Base-by-base conservation (phyloP, 2,888 invertebrate species). In the Bellardia pandia region DNA sequence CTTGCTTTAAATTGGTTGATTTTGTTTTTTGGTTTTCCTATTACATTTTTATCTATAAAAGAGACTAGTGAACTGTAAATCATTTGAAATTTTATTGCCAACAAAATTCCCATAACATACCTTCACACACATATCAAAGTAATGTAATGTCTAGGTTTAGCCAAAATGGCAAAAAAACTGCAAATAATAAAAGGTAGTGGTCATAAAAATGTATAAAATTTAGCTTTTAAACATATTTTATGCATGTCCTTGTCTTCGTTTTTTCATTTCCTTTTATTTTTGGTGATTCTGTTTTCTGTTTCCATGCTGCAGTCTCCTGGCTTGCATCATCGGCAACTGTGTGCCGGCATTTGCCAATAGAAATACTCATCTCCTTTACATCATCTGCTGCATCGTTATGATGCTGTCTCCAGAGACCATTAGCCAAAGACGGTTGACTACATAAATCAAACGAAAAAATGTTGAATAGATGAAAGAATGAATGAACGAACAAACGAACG, bases 391-490 rank as follows among this genome's bases (percentile, higher is more conserved):
- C 77, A 45, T 80, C 77, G 66, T 80, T 72, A 80, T 74, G 40
- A 53, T 86, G 64, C 51, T 66, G 83, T 80, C 76, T 66, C 72
- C 72, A 60, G 56, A 86, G 86, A 81, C 88, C 86, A 88, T 88
- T 88, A 88, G 88, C 84, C 78, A 80, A 86, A 86, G 81, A 75
- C 69, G 83, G 77, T 69, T 81, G 84, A 72, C 80, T 81, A 81
- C 88, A 88, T 88, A 88, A 88, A 86, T 88, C 88, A 88, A 80
- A 79, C 66, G 68, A 72, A 71, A 45, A 71, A 79, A 64, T 64
- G 66, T 64, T 66, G 30, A 58, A 56, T 66, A 6, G 16, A 16
- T 37, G 11, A 45, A 45, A 45, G 48, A 51, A 69, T n/a, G 30
- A 37, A 69, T 62, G 62, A 74, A 66, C 58, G 45, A 80, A 64